A percentile compares a stretch with the other conserved stretches of the same genome.
phyloP scores from a whole-genome alignment of 2,888 invertebrate species.

The Ochlodes sylvanus region DNA sequence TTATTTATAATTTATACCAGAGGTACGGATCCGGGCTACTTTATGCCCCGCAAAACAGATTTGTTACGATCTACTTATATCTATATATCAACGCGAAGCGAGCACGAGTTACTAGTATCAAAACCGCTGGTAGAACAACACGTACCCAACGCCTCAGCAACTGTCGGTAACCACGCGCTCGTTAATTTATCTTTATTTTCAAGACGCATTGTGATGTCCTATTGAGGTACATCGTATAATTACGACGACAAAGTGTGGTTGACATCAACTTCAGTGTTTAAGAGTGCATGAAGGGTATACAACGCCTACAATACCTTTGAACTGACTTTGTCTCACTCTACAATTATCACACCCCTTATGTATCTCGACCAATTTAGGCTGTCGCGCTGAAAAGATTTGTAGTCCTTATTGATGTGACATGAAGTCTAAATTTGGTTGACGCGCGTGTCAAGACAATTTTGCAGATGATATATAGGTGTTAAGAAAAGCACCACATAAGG shows the following conservation, averaged over 20 bases:
- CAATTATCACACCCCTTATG: constrained; percentile 81
- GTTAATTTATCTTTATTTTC: constrained; percentile 54
- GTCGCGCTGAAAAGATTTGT: constrained; percentile 38
- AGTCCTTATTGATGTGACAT: constrained; percentile 29
- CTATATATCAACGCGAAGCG: too few species aligned
- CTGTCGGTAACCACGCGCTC: constrained; percentile 45
- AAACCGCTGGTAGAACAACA: background rate
- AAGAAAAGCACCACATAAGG: constrained; percentile 57
- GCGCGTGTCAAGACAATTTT: constrained; percentile 15
- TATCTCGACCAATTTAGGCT: constrained; percentile 57
- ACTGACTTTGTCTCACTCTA: constrained; percentile 80
- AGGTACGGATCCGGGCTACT: too few species aligned
- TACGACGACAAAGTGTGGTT: constrained; percentile 74
- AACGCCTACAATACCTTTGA: constrained; percentile 78
- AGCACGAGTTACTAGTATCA: too few species aligned
- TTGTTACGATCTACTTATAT: too few species aligned
- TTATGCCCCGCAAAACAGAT: too few species aligned
- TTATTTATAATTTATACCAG: too few species aligned
- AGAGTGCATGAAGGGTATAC: constrained; percentile 76
- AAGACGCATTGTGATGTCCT: constrained; percentile 69
- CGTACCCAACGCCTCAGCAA: constrained; percentile 24
- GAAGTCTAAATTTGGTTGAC: constrained; percentile 12
- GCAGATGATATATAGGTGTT: constrained; percentile 49
- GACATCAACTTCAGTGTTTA: constrained; percentile 76
- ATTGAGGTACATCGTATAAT: constrained; percentile 73